Evolutionary conservation across 2,888 invertebrate genomes (phyloP).

Genomic region (Griposia aprilina): DNA sequence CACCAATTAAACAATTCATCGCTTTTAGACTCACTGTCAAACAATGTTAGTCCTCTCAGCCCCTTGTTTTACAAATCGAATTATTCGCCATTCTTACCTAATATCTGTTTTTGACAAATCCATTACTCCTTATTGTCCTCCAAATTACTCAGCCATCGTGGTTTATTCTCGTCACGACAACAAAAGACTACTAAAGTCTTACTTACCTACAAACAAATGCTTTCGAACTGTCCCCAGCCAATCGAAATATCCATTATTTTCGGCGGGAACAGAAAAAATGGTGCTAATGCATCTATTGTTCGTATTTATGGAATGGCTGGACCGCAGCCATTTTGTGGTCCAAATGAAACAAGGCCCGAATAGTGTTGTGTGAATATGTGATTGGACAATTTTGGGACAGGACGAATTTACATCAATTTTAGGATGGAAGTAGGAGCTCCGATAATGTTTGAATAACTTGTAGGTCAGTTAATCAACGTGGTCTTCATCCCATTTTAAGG

Average conservation of each 20-base stretch:
- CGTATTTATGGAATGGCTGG: conserved; percentile 66
- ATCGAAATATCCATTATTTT: conserved; percentile 65
- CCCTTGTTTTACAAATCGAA: conserved; percentile 61
- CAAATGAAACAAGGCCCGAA: conserved; percentile 56
- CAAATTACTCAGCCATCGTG: conserved; percentile 55
- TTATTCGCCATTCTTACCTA: conserved; percentile 57
- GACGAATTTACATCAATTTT: conserved; percentile 34
- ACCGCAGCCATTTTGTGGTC: conserved; percentile 67
- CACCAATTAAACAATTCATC: conserved; percentile 34
- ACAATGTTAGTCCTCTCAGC: conserved; percentile 29
- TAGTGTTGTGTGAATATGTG: conserved; percentile 58
- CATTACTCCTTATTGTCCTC: conserved; percentile 58
- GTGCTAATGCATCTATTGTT: conserved; percentile 76
- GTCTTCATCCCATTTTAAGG: too few species aligned
- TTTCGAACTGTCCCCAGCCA: conserved; percentile 38
- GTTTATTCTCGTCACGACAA: conserved; percentile 48
- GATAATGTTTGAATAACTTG: not conserved
- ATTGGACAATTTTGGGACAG: conserved; percentile 46
- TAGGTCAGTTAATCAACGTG: conserved; percentile 8
- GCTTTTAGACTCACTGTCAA: conserved; percentile 47
- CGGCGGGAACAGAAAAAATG: conserved; percentile 64
- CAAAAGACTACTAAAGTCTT: conserved; percentile 32
- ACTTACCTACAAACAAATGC: conserved; percentile 46
- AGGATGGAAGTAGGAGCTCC: conserved; percentile 11
- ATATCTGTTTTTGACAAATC: conserved; percentile 65